These are phyloP conservation scores for Danio jaintianensis DNA, from an alignment of 2,797 vertebrate genomes.

Conservation along the genomic window DNA sequence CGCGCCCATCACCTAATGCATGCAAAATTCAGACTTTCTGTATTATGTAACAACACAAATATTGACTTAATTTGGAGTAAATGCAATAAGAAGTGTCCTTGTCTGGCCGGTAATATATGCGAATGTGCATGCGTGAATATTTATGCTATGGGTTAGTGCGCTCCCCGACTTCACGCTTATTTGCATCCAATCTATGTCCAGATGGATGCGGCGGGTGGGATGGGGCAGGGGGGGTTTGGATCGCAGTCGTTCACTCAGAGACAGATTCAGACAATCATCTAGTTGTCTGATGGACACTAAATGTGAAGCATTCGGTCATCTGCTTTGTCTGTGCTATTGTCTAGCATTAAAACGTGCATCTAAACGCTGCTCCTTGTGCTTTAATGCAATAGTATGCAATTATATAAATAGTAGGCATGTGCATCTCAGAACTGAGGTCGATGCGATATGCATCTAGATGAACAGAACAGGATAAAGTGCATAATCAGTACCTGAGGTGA, in stretches of 20 bases:
- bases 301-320: background rate
- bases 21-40: slow-evolving; percentile 63
- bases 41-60: slow-evolving; percentile 67
- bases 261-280: slow-evolving; percentile 32
- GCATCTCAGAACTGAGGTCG: too few species aligned
- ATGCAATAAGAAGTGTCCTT: slow-evolving; percentile 68
- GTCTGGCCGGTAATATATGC: slow-evolving; percentile 63
- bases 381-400: background rate
- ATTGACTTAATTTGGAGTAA: slow-evolving; percentile 68
- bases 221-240: slow-evolving; percentile 19
- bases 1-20: slow-evolving; percentile 40
- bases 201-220: slow-evolving; percentile 40
- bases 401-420: background rate
- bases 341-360: background rate
- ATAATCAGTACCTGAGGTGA: too few species aligned
- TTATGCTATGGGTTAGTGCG: slow-evolving; percentile 56
- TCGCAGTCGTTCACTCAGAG: slow-evolving; percentile 42
- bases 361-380: background rate
- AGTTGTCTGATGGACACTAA: background rate
- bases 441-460: too few species aligned
- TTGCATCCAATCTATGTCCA: slow-evolving; percentile 64
- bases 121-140: slow-evolving; percentile 62
- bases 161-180: slow-evolving; percentile 59
- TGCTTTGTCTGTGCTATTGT: background rate
- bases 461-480: too few species aligned